Conservation (phyloP, 2,113 vertebrate species). For the Alethe diademata region DNA sequence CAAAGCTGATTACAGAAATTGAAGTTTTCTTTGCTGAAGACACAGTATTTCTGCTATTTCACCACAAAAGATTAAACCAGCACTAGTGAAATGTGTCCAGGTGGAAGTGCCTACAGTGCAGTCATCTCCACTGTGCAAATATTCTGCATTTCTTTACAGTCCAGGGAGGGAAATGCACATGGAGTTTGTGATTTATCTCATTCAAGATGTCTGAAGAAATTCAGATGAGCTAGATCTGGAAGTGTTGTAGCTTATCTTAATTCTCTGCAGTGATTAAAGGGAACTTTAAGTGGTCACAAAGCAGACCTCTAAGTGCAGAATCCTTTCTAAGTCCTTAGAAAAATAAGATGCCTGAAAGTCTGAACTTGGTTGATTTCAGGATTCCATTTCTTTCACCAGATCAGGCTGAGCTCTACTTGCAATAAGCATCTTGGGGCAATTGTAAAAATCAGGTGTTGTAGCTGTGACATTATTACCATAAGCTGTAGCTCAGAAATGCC, state of each 20-base stretch:
- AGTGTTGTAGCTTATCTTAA: background rate
- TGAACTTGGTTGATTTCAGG: background rate
- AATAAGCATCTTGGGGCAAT: background rate
- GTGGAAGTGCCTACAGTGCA: background rate
- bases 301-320: background rate
- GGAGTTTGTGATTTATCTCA: background rate
- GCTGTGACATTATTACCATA: background rate
- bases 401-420: background rate
- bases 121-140: background rate
- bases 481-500: background rate
- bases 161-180: background rate
- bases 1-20: background rate
- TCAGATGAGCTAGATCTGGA: background rate
- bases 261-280: background rate
- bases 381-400: background rate
- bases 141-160: background rate
- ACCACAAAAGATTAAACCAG: background rate
- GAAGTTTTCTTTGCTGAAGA: background rate
- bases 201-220: background rate
- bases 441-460: background rate
- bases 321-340: background rate
- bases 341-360: background rate
- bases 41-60: background rate
- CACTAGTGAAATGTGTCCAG: background rate
- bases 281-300: background rate